Base-by-base conservation (phyloP, 37 sponge, comb jelly and placozoan species). In the Eunapius fragilis region DNA sequence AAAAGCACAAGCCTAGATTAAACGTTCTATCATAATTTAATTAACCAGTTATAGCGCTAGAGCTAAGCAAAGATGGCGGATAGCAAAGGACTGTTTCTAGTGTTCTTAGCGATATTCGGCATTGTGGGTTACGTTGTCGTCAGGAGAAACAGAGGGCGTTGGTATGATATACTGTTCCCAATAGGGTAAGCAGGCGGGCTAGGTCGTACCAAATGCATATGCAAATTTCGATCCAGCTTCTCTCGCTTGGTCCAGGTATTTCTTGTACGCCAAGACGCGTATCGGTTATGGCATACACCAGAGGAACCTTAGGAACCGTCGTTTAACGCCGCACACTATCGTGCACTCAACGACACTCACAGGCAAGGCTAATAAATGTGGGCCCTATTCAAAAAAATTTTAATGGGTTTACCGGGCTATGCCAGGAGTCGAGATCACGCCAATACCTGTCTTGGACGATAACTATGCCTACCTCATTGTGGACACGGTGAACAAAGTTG, bases 381-480 rank as follows among this genome's bases (percentile, higher is more conserved):
- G 10, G 19, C 71, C 34, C 25, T 10, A 31, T 26, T 33, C 67
- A n/a, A n/a, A n/a, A n/a, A n/a, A n/a, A n/a, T n/a, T n/a, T n/a
- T n/a, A n/a, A n/a, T n/a, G n/a, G n/a, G n/a, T n/a, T n/a, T n/a
- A n/a, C n/a, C n/a, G n/a, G n/a, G n/a, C n/a, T n/a, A n/a, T n/a
- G n/a, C n/a, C 58, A 88, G 88, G 76, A 50, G 88, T 91, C 31
- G 80, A 49, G n/a, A 58, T 93, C 32, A 69, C 82, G n/a, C 80
- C 90, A 22, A 34, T 93, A 17, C 74, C 94, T 13, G 71, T 87
- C 33, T 79, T 93, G 35, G 74, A 67, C 24, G 90, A 93, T 75
- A 94, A 94, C 77, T 86, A 89, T 68, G 72, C 86, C 71, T 94
- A 91, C 58, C 47, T 95, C 24, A 72, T 95, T 37, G 87, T 95